Base-by-base conservation (phyloP, 2,797 vertebrate species). In the Sebastes iracundus region DNA sequence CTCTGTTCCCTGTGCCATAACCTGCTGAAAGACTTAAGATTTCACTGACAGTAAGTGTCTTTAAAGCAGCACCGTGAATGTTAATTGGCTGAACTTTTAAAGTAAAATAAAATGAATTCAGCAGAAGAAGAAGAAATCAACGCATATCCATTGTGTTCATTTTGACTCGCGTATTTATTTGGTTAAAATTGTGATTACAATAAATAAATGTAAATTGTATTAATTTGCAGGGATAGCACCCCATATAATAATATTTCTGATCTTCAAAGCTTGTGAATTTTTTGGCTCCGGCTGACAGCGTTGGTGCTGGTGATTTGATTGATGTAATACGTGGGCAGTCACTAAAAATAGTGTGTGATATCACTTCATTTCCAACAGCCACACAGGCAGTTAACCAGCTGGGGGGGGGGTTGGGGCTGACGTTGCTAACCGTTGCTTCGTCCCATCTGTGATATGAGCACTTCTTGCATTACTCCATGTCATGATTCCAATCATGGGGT, bases 311-410 rank as follows among this genome's bases (percentile, higher is more conserved):
- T 33, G 27, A 28, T 63, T 42, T 73, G 32, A 77, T 6, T 30
- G 22, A 60, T 65, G 46, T 46, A 33, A 56, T 65, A 56, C 27
- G 12, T 68, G 52, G 33, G 11, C 46, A 69, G 62, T 13, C 53
- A 52, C 28, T 74, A 71, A 71, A 68, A 72, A 71, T 42, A 79
- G 33, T 69, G 67, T 71, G n/a, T 53, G 64, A 75, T 65, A 72
- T 75, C n/a, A 60, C 30, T 62, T 70, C 30, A 75, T 53, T 69
- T 69, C 55, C 35, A 81, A 27, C 63, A 77, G 61, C 35, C 27
- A 53, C 55, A 66, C 35, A 62, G 59, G 53, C 65, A 56, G 14
- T 49, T 49, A 76, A 79, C 61, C 25, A 78, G 59, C 33, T 77
- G 14, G 25, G 14, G 42, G 42, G 5, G 38, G 32, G 42, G 8